Evolutionary conservation across 2,888 invertebrate genomes (phyloP).

Genomic region (Campoplex capitator): DNA sequence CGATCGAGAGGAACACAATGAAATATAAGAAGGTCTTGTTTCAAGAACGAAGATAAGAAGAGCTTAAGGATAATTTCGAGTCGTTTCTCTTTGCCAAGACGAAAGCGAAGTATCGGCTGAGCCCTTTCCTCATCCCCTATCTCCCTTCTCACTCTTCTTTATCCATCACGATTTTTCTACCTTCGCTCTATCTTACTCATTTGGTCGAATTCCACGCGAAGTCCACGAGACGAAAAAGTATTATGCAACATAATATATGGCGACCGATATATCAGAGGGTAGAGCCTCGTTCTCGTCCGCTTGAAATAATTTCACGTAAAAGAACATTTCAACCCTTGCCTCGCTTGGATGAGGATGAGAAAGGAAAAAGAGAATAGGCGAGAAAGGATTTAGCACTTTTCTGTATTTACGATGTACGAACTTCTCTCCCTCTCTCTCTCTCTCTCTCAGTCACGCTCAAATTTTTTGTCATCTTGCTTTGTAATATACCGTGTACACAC

Average conservation of each 20-base stretch:
- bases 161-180: conserved; percentile 12
- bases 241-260: conserved; percentile 74
- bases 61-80: conserved; percentile 68
- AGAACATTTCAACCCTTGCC: conserved; percentile 62
- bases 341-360: conserved; percentile 26
- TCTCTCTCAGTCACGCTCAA: conserved; percentile 10
- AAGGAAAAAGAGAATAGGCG: conserved; percentile 17
- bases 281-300: conserved; percentile 64
- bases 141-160: conserved; percentile 6
- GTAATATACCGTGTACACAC: conserved; percentile 28
- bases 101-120: conserved; percentile 33
- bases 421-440: conserved; percentile 16
- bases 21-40: conserved; percentile 28
- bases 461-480: conserved; percentile 25
- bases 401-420: conserved; percentile 67
- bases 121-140: conserved; percentile 13
- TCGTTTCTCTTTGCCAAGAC: conserved; percentile 47
- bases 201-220: conserved; percentile 72
- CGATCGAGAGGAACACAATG: conserved; percentile 26
- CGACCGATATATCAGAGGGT: conserved; percentile 74
- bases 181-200: conserved; percentile 39
- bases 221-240: conserved; percentile 63
- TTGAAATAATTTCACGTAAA: conserved; percentile 73
- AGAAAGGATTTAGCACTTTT: conserved; percentile 63
- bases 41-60: conserved; percentile 34